Evolutionary conservation across 2,113 vertebrate species (phyloP), one percentile per base, ranked within the genome.

Genomic region (Callithrix jacchus): DNA sequence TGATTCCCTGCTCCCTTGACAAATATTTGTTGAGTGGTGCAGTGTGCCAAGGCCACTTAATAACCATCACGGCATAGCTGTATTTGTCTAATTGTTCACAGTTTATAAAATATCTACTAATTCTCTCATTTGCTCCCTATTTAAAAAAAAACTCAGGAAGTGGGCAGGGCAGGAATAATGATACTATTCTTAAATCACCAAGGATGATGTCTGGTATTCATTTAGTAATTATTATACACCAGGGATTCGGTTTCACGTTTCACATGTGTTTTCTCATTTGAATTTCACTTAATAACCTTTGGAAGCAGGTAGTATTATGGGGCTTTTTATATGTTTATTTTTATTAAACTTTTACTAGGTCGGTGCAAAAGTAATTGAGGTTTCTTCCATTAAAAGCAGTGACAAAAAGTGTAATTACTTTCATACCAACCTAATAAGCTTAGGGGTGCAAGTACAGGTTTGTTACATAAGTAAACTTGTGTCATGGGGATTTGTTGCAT

Each of bases 21-120:
- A 93, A 74, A n/a, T 81, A 76, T 83, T 97, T 93, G 47, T 54
- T 68, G 61, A 92, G n/a, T 40, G 37, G 20, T 71, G 42, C 70
- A 25, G 3, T 5, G 49, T 81, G 77, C 91, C 81, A 61, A 49
- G 87, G 27, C 54, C 76, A 45, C 86, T 94, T 77, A 80, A 61
- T 71, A 93, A 64, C 56, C 54, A 20, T 20, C 80, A 45, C 47
- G 74, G 40, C 80, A 32, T 70, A 47, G 89, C 73, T 74, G 35
- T 85, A 35, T 91, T 82, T 91, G 82, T 74, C 86, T 82, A 84
- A 16, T 52, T 90, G 37, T 87, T 94, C 58, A 73, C 42, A 87
- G 94, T 47, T 86, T 87, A 74, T 25, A 87, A 91, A 93, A 14
- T 37, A 42, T 64, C 79, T 80, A 71, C 81, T 81, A 92, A 92